Percentiles rank a stretch among this genome's conserved stretches.
Conservation (phyloP, 2,797 vertebrate genomes). For the Alauda arvensis region DNA sequence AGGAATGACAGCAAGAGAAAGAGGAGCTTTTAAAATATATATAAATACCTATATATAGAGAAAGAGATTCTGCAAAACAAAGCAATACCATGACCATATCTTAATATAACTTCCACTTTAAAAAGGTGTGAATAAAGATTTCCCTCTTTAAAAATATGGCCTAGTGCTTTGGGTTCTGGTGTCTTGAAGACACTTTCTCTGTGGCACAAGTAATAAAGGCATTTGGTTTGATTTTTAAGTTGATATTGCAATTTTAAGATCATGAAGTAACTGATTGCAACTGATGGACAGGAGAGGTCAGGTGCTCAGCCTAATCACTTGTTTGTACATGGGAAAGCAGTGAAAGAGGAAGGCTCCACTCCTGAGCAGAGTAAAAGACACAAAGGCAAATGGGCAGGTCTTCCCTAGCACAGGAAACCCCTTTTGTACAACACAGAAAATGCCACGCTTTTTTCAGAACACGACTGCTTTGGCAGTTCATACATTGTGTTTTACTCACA, state of each 20-base stretch:
- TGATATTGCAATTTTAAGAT: background rate
- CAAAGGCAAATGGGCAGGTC: conserved; percentile 8
- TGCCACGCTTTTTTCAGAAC: background rate
- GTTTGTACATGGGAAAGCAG: background rate
- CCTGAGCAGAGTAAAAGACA: background rate
- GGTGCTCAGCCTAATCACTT: background rate
- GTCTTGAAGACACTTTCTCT: background rate
- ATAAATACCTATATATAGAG: background rate
- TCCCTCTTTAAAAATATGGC: background rate
- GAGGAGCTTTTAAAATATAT: background rate
- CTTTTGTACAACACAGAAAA: background rate
- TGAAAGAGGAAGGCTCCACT: conserved; percentile 1
- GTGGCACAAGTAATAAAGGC: background rate
- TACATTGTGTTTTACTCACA: accelerated
- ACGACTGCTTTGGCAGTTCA: background rate
- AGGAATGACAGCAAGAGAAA: background rate
- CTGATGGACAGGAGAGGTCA: background rate
- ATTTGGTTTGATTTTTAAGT: background rate
- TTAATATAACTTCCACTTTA: background rate
- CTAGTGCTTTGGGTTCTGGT: background rate
- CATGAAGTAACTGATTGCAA: background rate
- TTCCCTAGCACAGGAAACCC: conserved; percentile 12
- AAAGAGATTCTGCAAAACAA: background rate
- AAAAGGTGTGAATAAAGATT: background rate
- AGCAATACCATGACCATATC: background rate